phyloP scores from a whole-genome alignment of 2,797 vertebrate species.

The Chiloscyllium punctatum region DNA sequence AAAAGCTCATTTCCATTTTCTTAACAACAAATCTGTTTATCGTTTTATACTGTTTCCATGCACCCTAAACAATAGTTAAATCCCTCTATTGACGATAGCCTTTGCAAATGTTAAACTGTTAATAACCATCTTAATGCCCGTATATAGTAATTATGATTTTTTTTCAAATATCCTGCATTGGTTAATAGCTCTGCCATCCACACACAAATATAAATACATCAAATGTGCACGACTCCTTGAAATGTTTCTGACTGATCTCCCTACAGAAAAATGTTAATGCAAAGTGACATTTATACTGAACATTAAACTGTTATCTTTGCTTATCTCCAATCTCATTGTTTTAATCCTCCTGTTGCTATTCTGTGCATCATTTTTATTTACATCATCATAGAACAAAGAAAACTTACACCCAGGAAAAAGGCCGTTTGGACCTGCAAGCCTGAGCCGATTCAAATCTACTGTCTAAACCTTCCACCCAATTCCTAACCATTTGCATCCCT shows the following conservation, averaged over 20 bases:
- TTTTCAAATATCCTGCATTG: not conserved
- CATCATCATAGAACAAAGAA: not conserved
- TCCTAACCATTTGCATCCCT: too few relatives aligned
- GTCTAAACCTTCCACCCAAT: too few relatives aligned
- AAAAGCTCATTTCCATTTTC: not conserved
- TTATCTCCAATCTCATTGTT: not conserved
- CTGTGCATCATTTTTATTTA: not conserved
- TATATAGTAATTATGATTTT: not conserved
- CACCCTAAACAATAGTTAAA: not conserved
- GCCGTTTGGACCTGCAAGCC: too few relatives aligned
- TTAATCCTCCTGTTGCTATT: not conserved
- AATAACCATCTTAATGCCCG: not conserved
- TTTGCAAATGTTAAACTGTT: conserved; percentile 11
- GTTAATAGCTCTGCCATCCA: not conserved
- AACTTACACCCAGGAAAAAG: too few relatives aligned
- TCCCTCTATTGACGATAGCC: not conserved
- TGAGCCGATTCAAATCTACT: too few relatives aligned
- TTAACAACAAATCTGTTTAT: not conserved
- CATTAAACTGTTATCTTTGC: not conserved
- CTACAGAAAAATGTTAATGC: not conserved
- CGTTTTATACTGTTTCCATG: not conserved
- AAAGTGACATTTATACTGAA: not conserved
- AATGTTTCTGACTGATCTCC: not conserved
- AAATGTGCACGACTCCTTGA: not conserved
- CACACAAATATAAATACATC: not conserved